Evolutionary conservation across 2,797 vertebrate species (phyloP).

Genomic region (Acanthiza pusilla): DNA sequence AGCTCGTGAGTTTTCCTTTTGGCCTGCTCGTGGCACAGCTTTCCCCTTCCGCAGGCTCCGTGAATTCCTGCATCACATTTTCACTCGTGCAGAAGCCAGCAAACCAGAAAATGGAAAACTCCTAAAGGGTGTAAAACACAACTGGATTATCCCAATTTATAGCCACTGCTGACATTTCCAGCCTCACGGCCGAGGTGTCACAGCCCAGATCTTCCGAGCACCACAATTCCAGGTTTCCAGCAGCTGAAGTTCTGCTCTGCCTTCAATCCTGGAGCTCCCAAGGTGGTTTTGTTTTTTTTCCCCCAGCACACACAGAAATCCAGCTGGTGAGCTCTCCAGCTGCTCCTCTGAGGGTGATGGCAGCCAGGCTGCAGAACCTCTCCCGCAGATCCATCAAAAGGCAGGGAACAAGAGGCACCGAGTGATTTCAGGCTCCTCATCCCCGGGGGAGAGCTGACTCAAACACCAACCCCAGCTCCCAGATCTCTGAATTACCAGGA

Average conservation of each 20-base stretch:
- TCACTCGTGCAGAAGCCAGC: too few relatives aligned
- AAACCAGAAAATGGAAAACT: too few relatives aligned
- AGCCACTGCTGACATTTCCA: too few relatives aligned
- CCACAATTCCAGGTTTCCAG: too few relatives aligned
- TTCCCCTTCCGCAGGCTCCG: background rate
- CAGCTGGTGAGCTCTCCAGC: background rate
- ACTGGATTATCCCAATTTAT: too few relatives aligned
- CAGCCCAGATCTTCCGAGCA: too few relatives aligned
- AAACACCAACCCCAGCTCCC: background rate
- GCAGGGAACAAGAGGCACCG: background rate
- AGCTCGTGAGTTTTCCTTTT: background rate
- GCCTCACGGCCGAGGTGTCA: too few relatives aligned
- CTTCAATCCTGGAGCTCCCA: background rate
- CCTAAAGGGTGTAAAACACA: too few relatives aligned
- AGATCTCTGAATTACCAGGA: background rate
- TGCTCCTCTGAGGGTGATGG: background rate
- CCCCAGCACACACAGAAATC: fast-evolving
- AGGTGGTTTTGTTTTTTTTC: background rate
- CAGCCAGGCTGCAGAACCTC: background rate
- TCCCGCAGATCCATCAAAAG: background rate
- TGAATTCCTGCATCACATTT: background rate
- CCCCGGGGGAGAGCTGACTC: background rate
- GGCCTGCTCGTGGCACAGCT: fast-evolving
- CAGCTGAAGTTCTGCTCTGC: background rate
- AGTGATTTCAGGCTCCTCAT: background rate